phyloP scores from a whole-genome alignment of 1,140 invertebrate species.

The Dryas iulia region DNA sequence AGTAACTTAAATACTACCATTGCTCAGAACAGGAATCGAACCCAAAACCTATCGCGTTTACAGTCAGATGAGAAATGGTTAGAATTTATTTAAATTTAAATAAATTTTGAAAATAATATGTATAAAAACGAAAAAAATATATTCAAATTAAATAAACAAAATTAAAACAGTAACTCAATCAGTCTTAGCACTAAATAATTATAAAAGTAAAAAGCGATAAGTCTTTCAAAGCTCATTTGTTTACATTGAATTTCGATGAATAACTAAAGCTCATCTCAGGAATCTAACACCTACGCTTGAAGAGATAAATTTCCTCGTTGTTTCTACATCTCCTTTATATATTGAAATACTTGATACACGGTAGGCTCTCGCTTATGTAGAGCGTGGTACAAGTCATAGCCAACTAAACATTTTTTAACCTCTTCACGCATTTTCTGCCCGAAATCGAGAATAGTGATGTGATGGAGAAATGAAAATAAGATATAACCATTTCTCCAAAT shows the following conservation, averaged over 20 bases:
- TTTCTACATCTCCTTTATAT: conserved; percentile 70
- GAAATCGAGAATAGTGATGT: not conserved
- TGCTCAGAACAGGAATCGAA: too few species aligned
- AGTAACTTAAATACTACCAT: too few species aligned
- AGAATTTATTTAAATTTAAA: too few species aligned
- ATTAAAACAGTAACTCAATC: not conserved
- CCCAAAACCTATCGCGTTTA: too few species aligned
- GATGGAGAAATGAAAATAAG: too few species aligned
- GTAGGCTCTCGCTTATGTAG: conserved; percentile 58
- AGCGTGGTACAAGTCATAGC: conserved; percentile 31
- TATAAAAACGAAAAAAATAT: too few species aligned
- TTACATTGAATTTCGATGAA: not conserved
- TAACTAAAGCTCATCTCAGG: conserved; percentile 3
- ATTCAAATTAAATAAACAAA: too few species aligned
- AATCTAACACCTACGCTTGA: conserved; percentile 19
- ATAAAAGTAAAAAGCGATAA: too few species aligned
- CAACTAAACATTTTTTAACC: not conserved
- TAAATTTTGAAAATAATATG: too few species aligned
- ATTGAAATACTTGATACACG: conserved; percentile 68
- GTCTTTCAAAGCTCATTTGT: too few species aligned
- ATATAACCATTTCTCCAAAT: too few species aligned
- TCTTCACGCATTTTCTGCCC: not conserved
- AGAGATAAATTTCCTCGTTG: conserved; percentile 65
- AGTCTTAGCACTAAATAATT: conserved; percentile 11
- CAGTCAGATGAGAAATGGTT: too few species aligned